These are phyloP conservation scores for Sander lucioperca DNA, from an alignment of 2,113 vertebrate species.

Conservation along the genomic window DNA sequence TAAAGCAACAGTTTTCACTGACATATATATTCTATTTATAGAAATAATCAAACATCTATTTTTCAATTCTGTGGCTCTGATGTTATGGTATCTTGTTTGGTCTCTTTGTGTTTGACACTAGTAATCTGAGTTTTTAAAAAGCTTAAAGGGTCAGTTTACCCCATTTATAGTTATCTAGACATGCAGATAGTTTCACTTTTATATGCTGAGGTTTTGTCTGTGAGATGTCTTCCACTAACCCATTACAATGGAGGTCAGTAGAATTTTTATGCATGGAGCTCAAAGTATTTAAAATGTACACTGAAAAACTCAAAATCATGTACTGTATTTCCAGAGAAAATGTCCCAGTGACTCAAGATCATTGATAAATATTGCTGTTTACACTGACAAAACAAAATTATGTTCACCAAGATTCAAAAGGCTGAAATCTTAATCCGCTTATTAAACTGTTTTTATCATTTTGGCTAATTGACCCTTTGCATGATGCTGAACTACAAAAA, in stretches of 20 bases:
- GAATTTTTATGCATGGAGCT: not conserved
- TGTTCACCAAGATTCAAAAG: too few relatives aligned
- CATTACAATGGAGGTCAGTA: not conserved
- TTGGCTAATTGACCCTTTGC: not conserved
- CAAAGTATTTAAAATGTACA: not conserved
- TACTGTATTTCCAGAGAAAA: not conserved
- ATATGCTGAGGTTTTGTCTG: not conserved
- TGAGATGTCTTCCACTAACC: not conserved
- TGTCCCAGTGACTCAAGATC: not conserved
- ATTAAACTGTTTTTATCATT: not conserved
- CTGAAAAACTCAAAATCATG: not conserved
- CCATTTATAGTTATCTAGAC: not conserved
- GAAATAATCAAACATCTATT: not conserved
- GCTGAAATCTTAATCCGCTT: too few relatives aligned
- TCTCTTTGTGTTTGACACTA: constrained; percentile 2
- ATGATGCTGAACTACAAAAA: not conserved
- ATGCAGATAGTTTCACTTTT: not conserved
- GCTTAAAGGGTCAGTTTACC: not conserved
- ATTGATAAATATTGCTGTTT: too few relatives aligned
- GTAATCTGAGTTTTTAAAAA: not conserved
- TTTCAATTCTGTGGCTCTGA: not conserved
- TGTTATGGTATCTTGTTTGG: not conserved
- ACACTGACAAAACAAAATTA: too few relatives aligned
- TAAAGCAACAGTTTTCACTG: not conserved
- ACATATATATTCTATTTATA: constrained; percentile 20